Percentiles rank a stretch among this genome's conserved stretches.
phyloP scores from a whole-genome alignment of 2,888 invertebrate genomes.

The Linnaemya tessellans region DNA sequence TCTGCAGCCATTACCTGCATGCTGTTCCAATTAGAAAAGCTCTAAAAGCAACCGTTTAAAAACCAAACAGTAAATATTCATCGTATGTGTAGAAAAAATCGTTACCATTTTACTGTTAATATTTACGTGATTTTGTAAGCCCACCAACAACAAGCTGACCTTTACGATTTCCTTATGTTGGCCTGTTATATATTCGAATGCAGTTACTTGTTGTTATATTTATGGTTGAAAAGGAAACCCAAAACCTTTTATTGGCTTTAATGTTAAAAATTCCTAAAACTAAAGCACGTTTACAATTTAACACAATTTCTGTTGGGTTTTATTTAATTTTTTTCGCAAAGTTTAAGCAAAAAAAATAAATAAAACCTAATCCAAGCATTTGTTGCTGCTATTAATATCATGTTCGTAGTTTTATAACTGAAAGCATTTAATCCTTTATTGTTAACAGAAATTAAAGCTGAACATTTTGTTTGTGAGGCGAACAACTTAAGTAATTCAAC shows the following conservation, averaged over 20 bases:
- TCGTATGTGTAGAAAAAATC: background rate
- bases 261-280: slow-evolving; percentile 59
- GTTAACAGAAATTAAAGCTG: slow-evolving; percentile 23
- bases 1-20: background rate
- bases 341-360: slow-evolving; percentile 26
- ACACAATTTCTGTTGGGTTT: slow-evolving; percentile 54
- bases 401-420: slow-evolving; percentile 57
- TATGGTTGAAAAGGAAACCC: slow-evolving; percentile 12
- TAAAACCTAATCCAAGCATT: background rate
- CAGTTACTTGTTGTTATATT: slow-evolving; percentile 6
- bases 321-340: background rate
- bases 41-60: background rate
- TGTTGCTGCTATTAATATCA: slow-evolving; percentile 59
- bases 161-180: slow-evolving; percentile 37
- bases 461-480: background rate
- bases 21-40: background rate
- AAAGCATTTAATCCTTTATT: slow-evolving; percentile 62
- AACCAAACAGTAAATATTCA: background rate
- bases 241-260: slow-evolving; percentile 61
- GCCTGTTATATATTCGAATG: background rate
- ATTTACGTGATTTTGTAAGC: slow-evolving; percentile 66
- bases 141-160: slow-evolving; percentile 68
- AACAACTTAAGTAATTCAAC: slow-evolving; percentile 14
- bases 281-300: slow-evolving; percentile 60
- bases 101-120: slow-evolving; percentile 60